Percentiles rank a stretch among this genome's conserved stretches.
Evolutionary conservation across 2,888 invertebrate genomes (phyloP).

Genomic region (Scrobipalpa costella): DNA sequence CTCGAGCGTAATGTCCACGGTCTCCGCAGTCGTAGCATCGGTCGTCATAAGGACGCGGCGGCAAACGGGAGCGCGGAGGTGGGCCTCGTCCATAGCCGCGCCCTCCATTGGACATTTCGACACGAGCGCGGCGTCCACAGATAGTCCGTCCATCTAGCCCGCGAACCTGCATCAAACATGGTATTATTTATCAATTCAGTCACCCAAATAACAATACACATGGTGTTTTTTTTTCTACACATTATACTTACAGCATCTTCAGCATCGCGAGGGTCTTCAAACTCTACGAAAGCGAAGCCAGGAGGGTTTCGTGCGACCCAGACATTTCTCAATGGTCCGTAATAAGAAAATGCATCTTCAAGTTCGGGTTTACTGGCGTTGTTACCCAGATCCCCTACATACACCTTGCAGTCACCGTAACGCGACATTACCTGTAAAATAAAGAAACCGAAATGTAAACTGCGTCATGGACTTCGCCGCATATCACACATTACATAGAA

Average conservation of each 20-base stretch:
- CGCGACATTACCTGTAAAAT: conserved; percentile 82
- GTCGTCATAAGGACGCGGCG: conserved; percentile 94
- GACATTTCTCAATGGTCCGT: conserved; percentile 95
- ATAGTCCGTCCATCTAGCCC: conserved; percentile 89
- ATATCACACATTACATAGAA: background rate
- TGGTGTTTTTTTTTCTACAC: background rate
- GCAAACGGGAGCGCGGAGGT: conserved; percentile 80
- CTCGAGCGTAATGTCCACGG: conserved; percentile 95
- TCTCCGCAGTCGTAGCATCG: conserved; percentile 97
- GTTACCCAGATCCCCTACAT: conserved; percentile 96
- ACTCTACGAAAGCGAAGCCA: conserved; percentile 97
- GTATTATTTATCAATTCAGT: background rate
- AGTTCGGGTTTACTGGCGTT: conserved; percentile 95
- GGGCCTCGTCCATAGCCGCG: conserved; percentile 81
- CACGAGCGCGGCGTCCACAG: conserved; percentile 94
- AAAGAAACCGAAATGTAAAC: background rate
- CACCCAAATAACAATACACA: background rate
- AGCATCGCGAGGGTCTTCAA: conserved; percentile 95
- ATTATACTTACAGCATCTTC: conserved; percentile 93
- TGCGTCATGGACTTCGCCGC: conserved; percentile 19
- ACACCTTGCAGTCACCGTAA: conserved; percentile 95
- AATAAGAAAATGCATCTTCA: conserved; percentile 95
- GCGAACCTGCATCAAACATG: conserved; percentile 57
- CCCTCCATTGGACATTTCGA: conserved; percentile 95
- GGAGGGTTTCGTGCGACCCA: conserved; percentile 99